Evolutionary conservation across 2,113 vertebrate genomes (phyloP), one percentile per base, ranked within the genome.

Genomic region (Stercorarius parasiticus): DNA sequence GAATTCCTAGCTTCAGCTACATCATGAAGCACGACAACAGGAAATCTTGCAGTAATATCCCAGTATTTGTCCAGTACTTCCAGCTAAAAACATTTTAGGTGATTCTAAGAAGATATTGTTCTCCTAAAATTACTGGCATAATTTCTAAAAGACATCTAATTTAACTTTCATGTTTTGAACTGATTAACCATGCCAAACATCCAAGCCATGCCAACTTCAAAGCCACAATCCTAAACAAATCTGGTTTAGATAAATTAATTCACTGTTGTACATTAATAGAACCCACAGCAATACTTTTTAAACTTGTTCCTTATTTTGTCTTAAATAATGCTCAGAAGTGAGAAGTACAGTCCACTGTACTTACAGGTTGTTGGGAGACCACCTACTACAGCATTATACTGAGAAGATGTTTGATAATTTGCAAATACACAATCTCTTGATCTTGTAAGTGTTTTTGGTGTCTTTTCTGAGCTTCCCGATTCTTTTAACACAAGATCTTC

Each of bases 341-440:
- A 93, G 32, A 55, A 73, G 34, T n/a, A 84, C 6, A 65, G 29
- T 53, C 32, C 50, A 64, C 2, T 82, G 53, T 71, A 98, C 98
- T 98, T 95, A 99, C 99, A 95, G 14, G 90, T 42, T 79, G 97
- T 20, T 52, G 96, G 65, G 20, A 70, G 66, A 50, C 82, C 95
- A 30, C 97, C 98, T 6, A 98, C 90, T 26, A 94, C 83, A 5
- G 98, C 97, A 40, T 88, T 98, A 49, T 99, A 98, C 67, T 98
- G 85, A 62, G 99, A 99, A 9, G 98, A 96, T 90, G 98, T 99
- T 61, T 59, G 82, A 82, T 98, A 99, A 88, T 96, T 80, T 45
- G 97, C 55, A 87, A 97, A 97, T 29, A 90, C 94, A 15, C 16
- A 12, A 62, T 93, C 94, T 42, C 25, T 92, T 50, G 95, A 92